These are phyloP conservation scores for Macrosiphum euphorbiae DNA, from an alignment of 2,888 invertebrate species.

Conservation along the genomic window DNA sequence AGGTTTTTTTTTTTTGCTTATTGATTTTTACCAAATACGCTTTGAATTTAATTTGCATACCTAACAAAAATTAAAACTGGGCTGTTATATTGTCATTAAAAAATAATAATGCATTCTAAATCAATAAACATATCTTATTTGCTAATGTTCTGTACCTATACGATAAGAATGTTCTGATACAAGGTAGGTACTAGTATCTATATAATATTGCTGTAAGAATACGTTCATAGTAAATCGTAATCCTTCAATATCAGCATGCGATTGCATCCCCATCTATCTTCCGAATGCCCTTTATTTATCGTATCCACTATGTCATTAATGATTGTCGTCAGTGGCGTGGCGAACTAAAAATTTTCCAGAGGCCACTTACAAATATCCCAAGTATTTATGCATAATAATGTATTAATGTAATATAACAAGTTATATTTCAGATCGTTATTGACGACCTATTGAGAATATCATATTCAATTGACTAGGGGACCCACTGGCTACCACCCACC, in stretches of 20 bases:
- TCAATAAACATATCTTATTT: not conserved
- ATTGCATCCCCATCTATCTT: not conserved
- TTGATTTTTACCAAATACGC: not conserved
- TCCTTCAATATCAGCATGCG: not conserved
- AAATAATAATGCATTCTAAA: not conserved
- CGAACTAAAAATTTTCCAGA: too few species aligned
- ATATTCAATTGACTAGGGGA: too few species aligned
- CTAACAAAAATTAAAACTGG: not conserved
- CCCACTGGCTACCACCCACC: too few species aligned
- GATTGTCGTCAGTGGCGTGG: too few species aligned
- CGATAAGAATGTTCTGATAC: not conserved
- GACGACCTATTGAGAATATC: too few species aligned
- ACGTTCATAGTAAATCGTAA: not conserved
- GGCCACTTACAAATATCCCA: too few species aligned
- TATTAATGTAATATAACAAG: too few species aligned
- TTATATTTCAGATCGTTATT: too few species aligned
- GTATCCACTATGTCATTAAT: constrained; percentile 12
- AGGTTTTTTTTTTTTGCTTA: not conserved
- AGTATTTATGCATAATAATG: too few species aligned
- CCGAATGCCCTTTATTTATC: not conserved
- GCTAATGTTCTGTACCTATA: not conserved
- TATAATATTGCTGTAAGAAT: not conserved
- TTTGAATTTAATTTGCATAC: not conserved
- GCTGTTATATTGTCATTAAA: not conserved
- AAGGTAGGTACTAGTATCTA: not conserved